phyloP scores from a whole-genome alignment of 2,888 invertebrate genomes.

The Drosophila differens region DNA sequence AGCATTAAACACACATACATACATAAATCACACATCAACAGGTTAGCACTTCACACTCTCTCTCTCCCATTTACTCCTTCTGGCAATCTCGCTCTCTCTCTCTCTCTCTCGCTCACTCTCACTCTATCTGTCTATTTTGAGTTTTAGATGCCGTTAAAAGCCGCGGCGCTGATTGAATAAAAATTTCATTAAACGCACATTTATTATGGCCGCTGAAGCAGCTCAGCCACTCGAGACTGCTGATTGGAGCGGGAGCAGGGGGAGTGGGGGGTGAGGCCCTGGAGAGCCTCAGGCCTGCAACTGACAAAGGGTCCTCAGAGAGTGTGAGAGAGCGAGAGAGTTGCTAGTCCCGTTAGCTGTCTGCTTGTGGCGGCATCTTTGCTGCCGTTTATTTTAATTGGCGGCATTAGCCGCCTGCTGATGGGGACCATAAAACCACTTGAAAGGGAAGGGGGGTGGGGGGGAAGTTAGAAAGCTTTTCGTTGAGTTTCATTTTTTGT shows the following conservation, averaged over 20 bases:
- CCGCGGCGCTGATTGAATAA: conserved; percentile 71
- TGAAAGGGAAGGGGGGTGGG: not conserved
- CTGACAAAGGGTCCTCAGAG: conserved; percentile 6
- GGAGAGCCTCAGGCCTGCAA: conserved; percentile 7
- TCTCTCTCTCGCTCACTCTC: not conserved
- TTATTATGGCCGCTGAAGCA: conserved; percentile 47
- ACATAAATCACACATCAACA: conserved; percentile 31
- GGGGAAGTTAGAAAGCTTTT: conserved; percentile 23
- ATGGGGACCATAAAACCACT: conserved; percentile 75
- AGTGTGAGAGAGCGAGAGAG: not conserved
- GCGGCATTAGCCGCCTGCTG: conserved; percentile 72
- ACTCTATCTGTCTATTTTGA: not conserved
- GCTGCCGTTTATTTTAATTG: conserved; percentile 79
- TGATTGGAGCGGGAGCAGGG: conserved; percentile 22
- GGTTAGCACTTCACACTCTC: conserved; percentile 30
- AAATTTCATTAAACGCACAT: conserved; percentile 78
- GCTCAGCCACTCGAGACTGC: conserved; percentile 17
- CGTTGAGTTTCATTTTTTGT: conserved; percentile 17
- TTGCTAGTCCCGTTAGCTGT: not conserved
- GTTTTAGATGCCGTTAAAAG: conserved; percentile 36
- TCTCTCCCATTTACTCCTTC: not conserved
- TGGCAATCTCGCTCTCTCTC: not conserved
- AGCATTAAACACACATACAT: conserved; percentile 18
- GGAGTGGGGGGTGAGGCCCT: not conserved
- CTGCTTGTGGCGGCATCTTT: conserved; percentile 25